Percentiles rank a stretch among this genome's conserved stretches.
These are phyloP conservation scores for Phalacrocorax carbo DNA, from an alignment of 2,113 vertebrate species.

Conservation along the genomic window DNA sequence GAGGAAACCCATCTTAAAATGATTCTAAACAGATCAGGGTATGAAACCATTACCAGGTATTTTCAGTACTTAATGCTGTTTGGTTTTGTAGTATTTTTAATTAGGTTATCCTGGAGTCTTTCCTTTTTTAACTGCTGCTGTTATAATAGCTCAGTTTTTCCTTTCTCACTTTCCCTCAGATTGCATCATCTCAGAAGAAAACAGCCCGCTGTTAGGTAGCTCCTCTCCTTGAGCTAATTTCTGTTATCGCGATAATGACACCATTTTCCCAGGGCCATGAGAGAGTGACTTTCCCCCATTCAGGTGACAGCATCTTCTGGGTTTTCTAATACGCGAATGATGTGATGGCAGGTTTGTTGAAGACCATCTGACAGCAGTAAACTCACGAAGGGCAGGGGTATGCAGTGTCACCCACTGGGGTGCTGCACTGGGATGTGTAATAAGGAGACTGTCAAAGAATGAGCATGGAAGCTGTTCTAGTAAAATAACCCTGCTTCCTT, in stretches of 20 bases:
- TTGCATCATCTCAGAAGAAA: neutral
- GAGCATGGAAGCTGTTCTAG: neutral
- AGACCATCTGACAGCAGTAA: neutral
- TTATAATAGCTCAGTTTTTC: neutral
- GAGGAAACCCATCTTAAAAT: neutral
- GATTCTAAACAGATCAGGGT: neutral
- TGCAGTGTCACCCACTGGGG: neutral
- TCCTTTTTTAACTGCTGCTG: neutral
- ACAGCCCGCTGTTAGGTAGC: neutral
- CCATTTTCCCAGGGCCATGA: neutral
- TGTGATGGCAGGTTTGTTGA: neutral
- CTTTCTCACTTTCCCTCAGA: neutral
- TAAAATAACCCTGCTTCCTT: neutral
- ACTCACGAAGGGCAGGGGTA: neutral
- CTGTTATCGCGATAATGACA: neutral
- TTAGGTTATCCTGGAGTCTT: neutral
- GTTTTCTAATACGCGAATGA: neutral
- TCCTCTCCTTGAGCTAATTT: neutral
- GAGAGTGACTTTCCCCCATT: neutral
- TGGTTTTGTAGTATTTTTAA: neutral
- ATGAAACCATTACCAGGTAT: neutral
- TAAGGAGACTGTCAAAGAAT: neutral
- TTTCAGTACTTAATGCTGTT: neutral
- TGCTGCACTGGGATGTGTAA: neutral
- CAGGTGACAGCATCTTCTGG: neutral